Conservation (phyloP, 2,888 invertebrate genomes). For the Apoderus coryli region DNA sequence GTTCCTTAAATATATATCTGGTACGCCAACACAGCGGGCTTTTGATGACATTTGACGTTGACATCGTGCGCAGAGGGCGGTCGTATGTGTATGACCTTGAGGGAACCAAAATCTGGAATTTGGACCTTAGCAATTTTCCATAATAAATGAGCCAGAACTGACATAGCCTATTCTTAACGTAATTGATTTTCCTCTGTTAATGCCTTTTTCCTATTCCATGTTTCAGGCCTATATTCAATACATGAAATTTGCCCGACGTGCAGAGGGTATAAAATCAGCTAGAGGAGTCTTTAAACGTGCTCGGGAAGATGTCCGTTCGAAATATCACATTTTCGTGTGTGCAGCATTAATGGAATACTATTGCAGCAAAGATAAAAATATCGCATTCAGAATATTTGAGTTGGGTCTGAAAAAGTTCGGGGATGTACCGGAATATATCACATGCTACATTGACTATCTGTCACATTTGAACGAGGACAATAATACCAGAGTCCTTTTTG, state of each 20-base stretch:
- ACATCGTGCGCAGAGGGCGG: no score
- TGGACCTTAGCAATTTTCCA: no score
- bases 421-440: slow-evolving; percentile 86
- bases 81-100: no score
- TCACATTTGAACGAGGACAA: slow-evolving; percentile 99
- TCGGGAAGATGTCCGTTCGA: slow-evolving; percentile 72
- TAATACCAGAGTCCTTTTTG: slow-evolving; percentile 97
- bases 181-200: no score
- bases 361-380: slow-evolving; percentile 94
- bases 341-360: slow-evolving; percentile 99
- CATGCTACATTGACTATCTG: slow-evolving; percentile 92
- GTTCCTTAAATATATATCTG: no score
- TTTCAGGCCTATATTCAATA: slow-evolving; percentile 87
- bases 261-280: slow-evolving; percentile 96
- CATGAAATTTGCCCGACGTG: slow-evolving; percentile 95
- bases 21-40: no score
- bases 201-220: no score
- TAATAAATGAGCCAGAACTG: no score
- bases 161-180: no score
- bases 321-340: slow-evolving; percentile 90
- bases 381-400: slow-evolving; percentile 94
- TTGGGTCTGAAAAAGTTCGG: slow-evolving; percentile 93
- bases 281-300: slow-evolving; percentile 89
- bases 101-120: no score
- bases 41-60: no score